Evolutionary conservation across 2,888 invertebrate genomes (phyloP).

Genomic region (Orchestes rusci): DNA sequence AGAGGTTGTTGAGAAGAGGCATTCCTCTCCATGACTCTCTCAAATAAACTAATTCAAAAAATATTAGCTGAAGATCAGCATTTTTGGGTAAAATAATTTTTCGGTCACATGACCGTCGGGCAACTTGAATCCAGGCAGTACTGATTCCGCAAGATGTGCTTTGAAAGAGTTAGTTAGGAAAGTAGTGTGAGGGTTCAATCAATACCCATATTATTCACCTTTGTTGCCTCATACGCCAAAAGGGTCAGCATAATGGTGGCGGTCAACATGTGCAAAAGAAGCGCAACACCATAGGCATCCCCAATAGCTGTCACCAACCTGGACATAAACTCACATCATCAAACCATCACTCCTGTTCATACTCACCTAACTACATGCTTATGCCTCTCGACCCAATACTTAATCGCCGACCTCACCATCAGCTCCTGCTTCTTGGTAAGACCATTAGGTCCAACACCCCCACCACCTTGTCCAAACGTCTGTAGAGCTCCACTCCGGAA

Average conservation of each 20-base stretch:
- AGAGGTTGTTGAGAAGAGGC: too few species aligned
- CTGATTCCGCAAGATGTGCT: too few species aligned
- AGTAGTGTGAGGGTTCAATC: not conserved
- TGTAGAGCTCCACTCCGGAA: conserved; percentile 62
- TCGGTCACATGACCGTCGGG: too few species aligned
- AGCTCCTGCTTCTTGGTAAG: conserved; percentile 76
- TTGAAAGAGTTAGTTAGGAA: too few species aligned
- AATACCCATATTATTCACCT: conserved; percentile 46
- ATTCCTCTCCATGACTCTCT: too few species aligned
- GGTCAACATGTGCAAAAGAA: conserved; percentile 77
- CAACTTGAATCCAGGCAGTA: too few species aligned
- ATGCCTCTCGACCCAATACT: conserved; percentile 85
- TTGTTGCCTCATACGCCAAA: conserved; percentile 80
- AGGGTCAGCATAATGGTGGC: conserved; percentile 77
- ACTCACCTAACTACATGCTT: conserved; percentile 77
- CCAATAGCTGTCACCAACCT: conserved; percentile 76
- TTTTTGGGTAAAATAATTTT: too few species aligned
- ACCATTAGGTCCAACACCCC: conserved; percentile 66
- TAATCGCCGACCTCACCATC: conserved; percentile 78
- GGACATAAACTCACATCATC: conserved; percentile 24
- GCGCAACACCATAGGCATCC: conserved; percentile 76
- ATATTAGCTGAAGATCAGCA: too few species aligned
- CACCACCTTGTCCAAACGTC: conserved; percentile 49
- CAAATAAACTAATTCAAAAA: too few species aligned
- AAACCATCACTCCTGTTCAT: not conserved